Conservation (phyloP, 2,113 vertebrate species). For the Cebus imitator region DNA sequence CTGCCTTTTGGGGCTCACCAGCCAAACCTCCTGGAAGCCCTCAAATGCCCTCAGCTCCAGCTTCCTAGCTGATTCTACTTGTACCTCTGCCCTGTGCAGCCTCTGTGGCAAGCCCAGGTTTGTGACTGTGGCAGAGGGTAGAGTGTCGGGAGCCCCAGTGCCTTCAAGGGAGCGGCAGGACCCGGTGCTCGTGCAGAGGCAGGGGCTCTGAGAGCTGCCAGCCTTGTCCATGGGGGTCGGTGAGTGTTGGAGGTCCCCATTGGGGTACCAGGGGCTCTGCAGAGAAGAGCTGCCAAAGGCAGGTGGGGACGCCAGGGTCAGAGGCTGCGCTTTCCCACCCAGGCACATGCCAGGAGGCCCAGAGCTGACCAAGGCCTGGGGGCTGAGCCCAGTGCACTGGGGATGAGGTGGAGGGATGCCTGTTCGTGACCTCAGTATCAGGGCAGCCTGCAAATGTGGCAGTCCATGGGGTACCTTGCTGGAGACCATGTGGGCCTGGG, state of each 20-base stretch:
- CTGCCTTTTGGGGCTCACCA: not conserved
- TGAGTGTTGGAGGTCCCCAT: not conserved
- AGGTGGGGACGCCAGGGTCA: not conserved
- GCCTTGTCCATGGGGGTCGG: not conserved
- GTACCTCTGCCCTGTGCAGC: not conserved
- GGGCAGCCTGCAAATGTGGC: not conserved
- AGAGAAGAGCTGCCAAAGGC: not conserved
- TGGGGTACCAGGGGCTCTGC: not conserved
- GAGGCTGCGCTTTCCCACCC: not conserved
- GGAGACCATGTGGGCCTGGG: not conserved
- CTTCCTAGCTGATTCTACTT: not conserved
- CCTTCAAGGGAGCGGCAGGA: not conserved
- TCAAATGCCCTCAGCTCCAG: not conserved
- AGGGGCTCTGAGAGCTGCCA: not conserved
- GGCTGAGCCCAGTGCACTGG: not conserved
- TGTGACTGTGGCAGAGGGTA: too few relatives aligned
- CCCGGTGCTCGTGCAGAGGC: not conserved
- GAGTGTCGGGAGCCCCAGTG: not conserved
- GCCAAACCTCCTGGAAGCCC: not conserved
- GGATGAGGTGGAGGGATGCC: rapidly evolving
- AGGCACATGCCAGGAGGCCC: not conserved
- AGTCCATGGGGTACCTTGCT: rapidly evolving
- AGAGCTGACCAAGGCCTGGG: not conserved
- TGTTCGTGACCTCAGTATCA: not conserved
- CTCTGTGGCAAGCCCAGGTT: not conserved